These are phyloP conservation scores for Akabosia matsudoensis DNA, from an alignment of 1,140 invertebrate genomes.

Conservation along the genomic window DNA sequence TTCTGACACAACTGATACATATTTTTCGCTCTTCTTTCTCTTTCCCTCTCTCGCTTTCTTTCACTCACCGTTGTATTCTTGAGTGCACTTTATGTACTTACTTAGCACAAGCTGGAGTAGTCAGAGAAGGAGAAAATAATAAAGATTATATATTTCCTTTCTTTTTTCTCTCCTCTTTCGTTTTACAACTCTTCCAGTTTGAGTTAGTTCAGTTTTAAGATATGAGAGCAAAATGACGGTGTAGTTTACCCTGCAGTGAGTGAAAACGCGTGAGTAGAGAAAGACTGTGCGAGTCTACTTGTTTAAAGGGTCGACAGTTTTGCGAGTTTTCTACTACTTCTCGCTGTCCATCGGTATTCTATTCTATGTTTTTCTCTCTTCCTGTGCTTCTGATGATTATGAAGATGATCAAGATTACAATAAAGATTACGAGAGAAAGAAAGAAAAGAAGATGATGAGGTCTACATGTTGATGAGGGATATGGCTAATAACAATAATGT, in stretches of 20 bases:
- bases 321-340: background rate
- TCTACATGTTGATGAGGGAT: background rate
- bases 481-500: background rate
- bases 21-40: too few relatives aligned
- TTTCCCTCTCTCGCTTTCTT: background rate
- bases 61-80: background rate
- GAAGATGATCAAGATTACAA: slow-evolving; percentile 15
- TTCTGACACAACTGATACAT: background rate
- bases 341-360: background rate
- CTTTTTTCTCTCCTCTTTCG: background rate
- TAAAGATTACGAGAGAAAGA: slow-evolving; percentile 7
- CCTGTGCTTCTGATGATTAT: background rate
- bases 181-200: background rate
- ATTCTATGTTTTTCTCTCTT: background rate
- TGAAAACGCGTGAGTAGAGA: background rate
- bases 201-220: background rate
- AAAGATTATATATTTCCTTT: background rate
- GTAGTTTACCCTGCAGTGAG: too few relatives aligned
- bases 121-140: background rate
- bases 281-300: too few relatives aligned
- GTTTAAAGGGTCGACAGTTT: too few relatives aligned
- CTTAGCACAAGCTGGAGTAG: background rate
- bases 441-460: background rate
- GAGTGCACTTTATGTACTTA: too few relatives aligned
- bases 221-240: background rate